Evolutionary conservation across 2,797 vertebrate species (phyloP).

Genomic region (Momotus momota): DNA sequence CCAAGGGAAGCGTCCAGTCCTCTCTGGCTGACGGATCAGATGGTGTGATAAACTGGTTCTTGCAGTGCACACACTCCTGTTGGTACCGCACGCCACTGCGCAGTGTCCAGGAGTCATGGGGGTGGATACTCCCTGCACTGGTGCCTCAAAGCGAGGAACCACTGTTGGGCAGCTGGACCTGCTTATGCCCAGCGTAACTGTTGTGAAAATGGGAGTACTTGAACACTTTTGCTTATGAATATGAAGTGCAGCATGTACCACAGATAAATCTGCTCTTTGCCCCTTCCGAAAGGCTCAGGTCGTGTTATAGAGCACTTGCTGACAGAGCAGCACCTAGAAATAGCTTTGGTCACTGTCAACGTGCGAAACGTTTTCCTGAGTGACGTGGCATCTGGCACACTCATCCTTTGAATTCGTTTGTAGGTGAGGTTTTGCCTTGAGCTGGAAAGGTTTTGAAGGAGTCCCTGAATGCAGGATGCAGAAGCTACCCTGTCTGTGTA

Average conservation of each 20-base stretch:
- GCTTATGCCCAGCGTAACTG: not conserved
- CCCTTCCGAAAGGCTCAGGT: not conserved
- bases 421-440: constrained; percentile 41
- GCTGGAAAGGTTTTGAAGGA: not conserved
- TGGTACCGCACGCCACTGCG: rapidly evolving
- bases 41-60: not conserved
- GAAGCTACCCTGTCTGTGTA: not conserved
- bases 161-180: not conserved
- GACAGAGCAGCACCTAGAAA: not conserved
- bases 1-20: not conserved
- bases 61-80: not conserved
- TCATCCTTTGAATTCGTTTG: not conserved
- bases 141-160: not conserved
- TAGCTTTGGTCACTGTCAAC: not conserved
- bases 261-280: not conserved
- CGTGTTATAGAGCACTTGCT: not conserved
- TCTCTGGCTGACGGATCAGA: not conserved
- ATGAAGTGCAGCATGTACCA: not conserved
- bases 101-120: not conserved
- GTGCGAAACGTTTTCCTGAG: rapidly evolving
- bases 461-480: not conserved
- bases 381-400: not conserved
- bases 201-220: not conserved
- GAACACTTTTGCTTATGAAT: not conserved
- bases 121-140: not conserved